These are phyloP conservation scores for Amphiprion clarkii DNA, from an alignment of 2,797 vertebrate genomes.

Conservation along the genomic window DNA sequence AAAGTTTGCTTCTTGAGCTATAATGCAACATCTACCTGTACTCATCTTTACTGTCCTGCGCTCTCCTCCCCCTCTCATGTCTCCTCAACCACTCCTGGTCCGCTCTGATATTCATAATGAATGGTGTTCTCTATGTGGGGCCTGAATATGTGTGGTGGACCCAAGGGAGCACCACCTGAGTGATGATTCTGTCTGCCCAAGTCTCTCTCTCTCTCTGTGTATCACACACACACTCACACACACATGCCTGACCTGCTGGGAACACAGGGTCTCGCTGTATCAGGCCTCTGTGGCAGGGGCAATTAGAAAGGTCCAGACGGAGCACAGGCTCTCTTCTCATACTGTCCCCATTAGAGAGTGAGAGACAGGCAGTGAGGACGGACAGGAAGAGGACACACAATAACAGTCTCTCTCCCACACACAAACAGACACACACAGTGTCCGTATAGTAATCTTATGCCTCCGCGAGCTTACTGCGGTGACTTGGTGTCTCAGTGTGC, in stretches of 20 bases:
- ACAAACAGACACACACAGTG: conserved; percentile 26
- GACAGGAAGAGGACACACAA: conserved; percentile 66
- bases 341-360: conserved; percentile 83
- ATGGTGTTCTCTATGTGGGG: conserved; percentile 95
- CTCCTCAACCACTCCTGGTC: conserved; percentile 81
- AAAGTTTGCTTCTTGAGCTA: not conserved
- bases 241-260: conserved; percentile 94
- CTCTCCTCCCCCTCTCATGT: conserved; percentile 67
- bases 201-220: conserved; percentile 56
- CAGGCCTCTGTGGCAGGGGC: conserved; percentile 83
- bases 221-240: conserved; percentile 66
- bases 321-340: conserved; percentile 87
- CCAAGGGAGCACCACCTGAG: conserved; percentile 94
- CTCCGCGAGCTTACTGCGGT: conserved; percentile 36
- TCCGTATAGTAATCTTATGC: conserved; percentile 46
- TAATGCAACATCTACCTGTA: not conserved
- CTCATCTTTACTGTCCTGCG: conserved; percentile 40
- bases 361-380: conserved; percentile 68
- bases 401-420: conserved; percentile 31
- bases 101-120: conserved; percentile 89
- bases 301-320: conserved; percentile 87
- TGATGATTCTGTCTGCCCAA: conserved; percentile 95
- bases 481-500: conserved; percentile 24
- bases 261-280: conserved; percentile 89
- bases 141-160: conserved; percentile 92